A percentile compares a stretch with the other conserved stretches of the same genome.
phyloP scores from a whole-genome alignment of 2,888 invertebrate species.

The Agriotes lineatus region DNA sequence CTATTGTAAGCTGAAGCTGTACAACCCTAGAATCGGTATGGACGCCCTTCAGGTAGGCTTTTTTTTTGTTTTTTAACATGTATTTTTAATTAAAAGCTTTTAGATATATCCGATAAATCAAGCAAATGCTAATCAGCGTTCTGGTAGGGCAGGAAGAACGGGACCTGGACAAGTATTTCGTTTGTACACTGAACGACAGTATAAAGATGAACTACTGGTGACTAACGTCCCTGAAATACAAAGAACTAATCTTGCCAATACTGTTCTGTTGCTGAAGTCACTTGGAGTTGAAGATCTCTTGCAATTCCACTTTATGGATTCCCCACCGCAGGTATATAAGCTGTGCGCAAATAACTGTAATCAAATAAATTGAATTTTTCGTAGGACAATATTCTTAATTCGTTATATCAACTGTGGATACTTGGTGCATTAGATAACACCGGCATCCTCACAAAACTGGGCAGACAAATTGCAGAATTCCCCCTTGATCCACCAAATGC shows the following conservation, averaged over 20 bases:
- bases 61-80: too few species aligned
- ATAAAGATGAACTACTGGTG: constrained; percentile 90
- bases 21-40: constrained; percentile 96
- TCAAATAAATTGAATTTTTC: too few species aligned
- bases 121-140: constrained; percentile 97
- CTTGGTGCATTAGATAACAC: constrained; percentile 98
- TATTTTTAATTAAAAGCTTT: too few species aligned
- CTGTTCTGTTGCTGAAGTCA: constrained; percentile 95
- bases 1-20: constrained; percentile 98
- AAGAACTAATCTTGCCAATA: constrained; percentile 97
- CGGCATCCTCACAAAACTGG: constrained; percentile 89
- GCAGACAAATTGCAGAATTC: constrained; percentile 99
- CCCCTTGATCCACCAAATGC: constrained; percentile 98
- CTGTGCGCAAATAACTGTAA: too few species aligned
- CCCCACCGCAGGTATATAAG: constrained; percentile 98
- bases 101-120: constrained; percentile 98
- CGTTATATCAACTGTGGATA: constrained; percentile 99
- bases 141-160: constrained; percentile 97
- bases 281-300: constrained; percentile 96
- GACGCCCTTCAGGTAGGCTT: constrained; percentile 84
- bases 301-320: constrained; percentile 99
- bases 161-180: constrained; percentile 95
- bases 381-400: constrained; percentile 97
- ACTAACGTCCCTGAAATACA: constrained; percentile 99
- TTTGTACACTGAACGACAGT: constrained; percentile 96